These are phyloP conservation scores for Xylocampa areola DNA, from an alignment of 2,888 invertebrate genomes.

Conservation along the genomic window DNA sequence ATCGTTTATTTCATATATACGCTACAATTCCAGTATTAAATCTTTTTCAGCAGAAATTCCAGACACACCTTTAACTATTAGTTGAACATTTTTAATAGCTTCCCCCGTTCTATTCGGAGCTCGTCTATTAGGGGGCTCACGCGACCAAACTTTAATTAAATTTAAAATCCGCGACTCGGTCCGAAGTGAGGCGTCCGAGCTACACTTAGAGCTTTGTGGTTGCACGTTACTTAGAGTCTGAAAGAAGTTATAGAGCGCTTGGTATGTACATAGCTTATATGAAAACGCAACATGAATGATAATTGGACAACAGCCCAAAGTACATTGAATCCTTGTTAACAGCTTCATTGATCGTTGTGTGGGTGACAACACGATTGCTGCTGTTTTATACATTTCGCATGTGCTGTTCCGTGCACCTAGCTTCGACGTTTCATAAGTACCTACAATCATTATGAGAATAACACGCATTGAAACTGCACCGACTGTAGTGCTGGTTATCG, in stretches of 20 bases:
- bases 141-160: conserved; percentile 54
- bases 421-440: too few species aligned
- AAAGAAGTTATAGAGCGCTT: neutral
- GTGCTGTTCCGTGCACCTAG: too few species aligned
- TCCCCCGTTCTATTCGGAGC: conserved; percentile 38
- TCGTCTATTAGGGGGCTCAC: conserved; percentile 44
- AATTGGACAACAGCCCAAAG: too few species aligned
- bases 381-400: too few species aligned
- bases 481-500: too few species aligned
- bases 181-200: conserved; percentile 13
- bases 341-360: too few species aligned
- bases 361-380: too few species aligned
- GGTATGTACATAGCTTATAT: neutral
- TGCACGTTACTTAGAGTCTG: conserved; percentile 10
- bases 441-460: too few species aligned
- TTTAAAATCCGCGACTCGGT: conserved; percentile 45
- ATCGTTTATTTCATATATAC: neutral
- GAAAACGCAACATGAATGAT: too few species aligned
- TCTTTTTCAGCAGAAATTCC: conserved; percentile 15
- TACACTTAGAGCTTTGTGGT: conserved; percentile 19
- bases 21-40: conserved; percentile 1
- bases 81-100: conserved; percentile 54
- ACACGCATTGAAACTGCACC: too few species aligned
- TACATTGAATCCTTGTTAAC: too few species aligned
- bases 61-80: conserved; percentile 36